Evolutionary conservation across 1,140 invertebrate genomes (phyloP).

Genomic region (Druon quercuslanigerum): DNA sequence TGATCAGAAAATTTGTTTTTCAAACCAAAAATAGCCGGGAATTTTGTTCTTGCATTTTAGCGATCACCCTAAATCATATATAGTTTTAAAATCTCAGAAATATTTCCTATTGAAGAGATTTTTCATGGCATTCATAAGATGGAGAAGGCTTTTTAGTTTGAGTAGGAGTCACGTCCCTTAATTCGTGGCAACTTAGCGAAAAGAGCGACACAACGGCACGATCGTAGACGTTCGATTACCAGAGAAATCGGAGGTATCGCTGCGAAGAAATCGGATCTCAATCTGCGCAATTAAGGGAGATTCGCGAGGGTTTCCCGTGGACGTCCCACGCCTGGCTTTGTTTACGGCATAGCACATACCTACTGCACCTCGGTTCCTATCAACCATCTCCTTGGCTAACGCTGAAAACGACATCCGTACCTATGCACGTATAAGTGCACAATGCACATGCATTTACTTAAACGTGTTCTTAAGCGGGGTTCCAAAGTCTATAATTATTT

Average conservation of each 20-base stretch:
- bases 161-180: slow-evolving; percentile 26
- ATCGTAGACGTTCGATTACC: slow-evolving; percentile 42
- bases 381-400: slow-evolving; percentile 51
- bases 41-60: no score
- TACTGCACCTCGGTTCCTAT: slow-evolving; percentile 59
- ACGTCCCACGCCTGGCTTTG: slow-evolving; percentile 65
- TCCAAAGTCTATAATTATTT: slow-evolving; percentile 8
- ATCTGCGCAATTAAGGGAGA: slow-evolving; percentile 67
- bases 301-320: slow-evolving; percentile 51
- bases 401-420: slow-evolving; percentile 19
- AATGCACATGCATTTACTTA: slow-evolving; percentile 28
- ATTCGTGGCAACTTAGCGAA: slow-evolving; percentile 22
- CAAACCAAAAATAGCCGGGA: no score
- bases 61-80: no score
- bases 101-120: no score
- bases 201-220: slow-evolving; percentile 28
- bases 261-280: slow-evolving; percentile 39
- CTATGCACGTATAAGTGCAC: slow-evolving; percentile 4
- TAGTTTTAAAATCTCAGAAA: no score
- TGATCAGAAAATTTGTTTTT: no score
- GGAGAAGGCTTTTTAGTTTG: background rate
- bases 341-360: slow-evolving; percentile 60
- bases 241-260: slow-evolving; percentile 58
- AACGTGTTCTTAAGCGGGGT: background rate
- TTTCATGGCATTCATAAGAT: background rate